These are phyloP conservation scores for Drosophila putrida DNA, from an alignment of 2,888 invertebrate species.

Conservation along the genomic window DNA sequence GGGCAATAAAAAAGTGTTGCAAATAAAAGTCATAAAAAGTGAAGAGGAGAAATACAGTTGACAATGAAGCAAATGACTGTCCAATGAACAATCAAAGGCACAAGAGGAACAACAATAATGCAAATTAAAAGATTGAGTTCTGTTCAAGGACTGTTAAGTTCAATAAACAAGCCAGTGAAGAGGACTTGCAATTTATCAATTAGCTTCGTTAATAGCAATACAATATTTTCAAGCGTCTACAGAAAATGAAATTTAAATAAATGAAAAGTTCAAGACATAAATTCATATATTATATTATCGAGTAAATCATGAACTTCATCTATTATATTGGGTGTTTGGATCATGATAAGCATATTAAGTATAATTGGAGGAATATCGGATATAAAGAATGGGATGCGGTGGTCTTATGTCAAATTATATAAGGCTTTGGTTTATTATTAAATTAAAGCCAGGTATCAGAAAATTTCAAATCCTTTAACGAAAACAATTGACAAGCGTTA, in stretches of 20 bases:
- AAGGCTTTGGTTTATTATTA: neutral
- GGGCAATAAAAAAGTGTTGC: constrained; percentile 74
- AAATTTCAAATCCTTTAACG: constrained; percentile 10
- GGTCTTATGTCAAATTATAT: too few species aligned
- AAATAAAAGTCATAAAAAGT: constrained; percentile 71
- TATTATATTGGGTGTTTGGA: too few species aligned
- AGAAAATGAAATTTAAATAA: neutral
- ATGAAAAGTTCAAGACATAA: neutral
- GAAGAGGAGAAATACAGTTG: constrained; percentile 67
- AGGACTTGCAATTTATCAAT: constrained; percentile 4
- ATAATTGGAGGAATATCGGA: too few species aligned
- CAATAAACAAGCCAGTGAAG: constrained; percentile 25
- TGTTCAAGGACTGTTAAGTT: constrained; percentile 7
- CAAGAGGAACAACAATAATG: constrained; percentile 8
- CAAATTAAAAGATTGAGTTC: constrained; percentile 6
- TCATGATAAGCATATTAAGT: too few species aligned
- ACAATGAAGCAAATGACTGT: constrained; percentile 75
- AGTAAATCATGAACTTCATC: too few species aligned
- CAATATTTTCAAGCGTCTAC: neutral
- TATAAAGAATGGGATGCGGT: too few species aligned
- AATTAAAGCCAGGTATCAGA: constrained; percentile 5
- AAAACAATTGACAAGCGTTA: constrained; percentile 57
- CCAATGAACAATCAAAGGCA: constrained; percentile 52
- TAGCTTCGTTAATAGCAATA: constrained; percentile 12
- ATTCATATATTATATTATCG: neutral